Base-by-base conservation (phyloP, 92 coral and sea anemone genomes). In the Muricea muricata region DNA sequence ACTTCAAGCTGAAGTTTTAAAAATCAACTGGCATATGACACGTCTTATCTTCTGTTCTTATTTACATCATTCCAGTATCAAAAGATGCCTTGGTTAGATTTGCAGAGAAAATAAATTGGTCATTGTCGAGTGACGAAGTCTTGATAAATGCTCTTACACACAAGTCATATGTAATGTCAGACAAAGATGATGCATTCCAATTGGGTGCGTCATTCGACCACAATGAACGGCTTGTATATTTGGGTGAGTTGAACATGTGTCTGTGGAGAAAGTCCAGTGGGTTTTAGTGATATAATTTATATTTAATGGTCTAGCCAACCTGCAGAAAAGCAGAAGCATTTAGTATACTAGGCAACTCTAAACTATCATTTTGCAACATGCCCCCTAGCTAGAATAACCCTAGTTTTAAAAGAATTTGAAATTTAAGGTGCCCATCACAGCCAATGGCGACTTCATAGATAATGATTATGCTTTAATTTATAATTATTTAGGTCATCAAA, bases 171-270 rank as follows among this genome's bases (percentile, higher is more conserved):
- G 71, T 58, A 25, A 6, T 56, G 5, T 41, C 30, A 33, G 55
- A 56, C 18, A 32, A 35, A 8, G 33, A 56, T 7, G 55, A n/a
- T 20, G 39, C 33, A n/a, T n/a, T n/a, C n/a, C n/a, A n/a, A n/a
- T n/a, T 56, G 48, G 83, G 71, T 10, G 3, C 54, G 17, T 78
- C 70, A 7, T 78, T 78, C 11, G 15, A 46, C 21, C 83, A 56
- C 6, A 93, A 93, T 86, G 98, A 91, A 60, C 91, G 86, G 55
- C 97, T 95, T 57, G 87, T 93, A 48, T 83, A 91, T 11, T 80
- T 95, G 65, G 98, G 98, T 95, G 60, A 88, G 88, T 65, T 70
- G n/a, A n/a, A n/a, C n/a, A n/a, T n/a, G n/a, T n/a, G n/a, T n/a
- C n/a, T n/a, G n/a, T n/a, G n/a, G n/a, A n/a, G n/a, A n/a, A n/a